Conservation (phyloP, 2,113 vertebrate species). For the Calidris pygmaea region DNA sequence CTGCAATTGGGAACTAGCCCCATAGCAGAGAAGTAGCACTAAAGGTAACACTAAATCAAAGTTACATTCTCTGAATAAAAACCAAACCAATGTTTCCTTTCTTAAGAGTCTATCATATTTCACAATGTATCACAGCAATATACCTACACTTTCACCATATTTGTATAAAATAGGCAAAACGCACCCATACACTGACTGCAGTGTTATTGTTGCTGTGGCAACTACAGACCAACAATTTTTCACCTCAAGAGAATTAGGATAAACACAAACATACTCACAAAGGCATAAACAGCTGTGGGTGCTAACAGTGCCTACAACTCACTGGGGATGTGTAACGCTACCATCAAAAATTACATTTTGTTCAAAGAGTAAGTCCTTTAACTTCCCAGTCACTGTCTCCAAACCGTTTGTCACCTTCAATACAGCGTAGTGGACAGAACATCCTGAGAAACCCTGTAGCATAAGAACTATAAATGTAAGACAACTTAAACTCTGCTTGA, state of each 20-base stretch:
- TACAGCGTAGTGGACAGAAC: not conserved
- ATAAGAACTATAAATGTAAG: not conserved
- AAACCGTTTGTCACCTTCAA: not conserved
- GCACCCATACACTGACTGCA: not conserved
- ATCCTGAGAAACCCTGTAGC: not conserved
- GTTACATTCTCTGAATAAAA: not conserved
- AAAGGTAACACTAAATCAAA: not conserved
- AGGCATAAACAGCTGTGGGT: not conserved
- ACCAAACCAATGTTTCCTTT: not conserved
- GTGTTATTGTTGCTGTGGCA: slow-evolving; percentile 34
- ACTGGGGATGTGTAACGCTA: not conserved
- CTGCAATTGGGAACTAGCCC: not conserved
- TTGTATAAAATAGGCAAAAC: not conserved
- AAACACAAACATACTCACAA: not conserved
- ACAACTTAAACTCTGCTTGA: not conserved
- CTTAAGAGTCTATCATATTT: not conserved
- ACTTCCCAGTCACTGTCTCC: not conserved
- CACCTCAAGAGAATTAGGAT: not conserved
- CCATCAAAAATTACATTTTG: not conserved
- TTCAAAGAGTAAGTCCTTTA: not conserved
- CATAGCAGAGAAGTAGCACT: not conserved
- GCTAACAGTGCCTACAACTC: not conserved
- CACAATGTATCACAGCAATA: not conserved
- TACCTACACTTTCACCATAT: not conserved
- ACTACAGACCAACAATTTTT: slow-evolving; percentile 9